Percentiles rank a stretch among this genome's conserved stretches.
These are phyloP conservation scores for Drosophila lacertosa DNA, from an alignment of 1,140 invertebrate species.

Conservation along the genomic window DNA sequence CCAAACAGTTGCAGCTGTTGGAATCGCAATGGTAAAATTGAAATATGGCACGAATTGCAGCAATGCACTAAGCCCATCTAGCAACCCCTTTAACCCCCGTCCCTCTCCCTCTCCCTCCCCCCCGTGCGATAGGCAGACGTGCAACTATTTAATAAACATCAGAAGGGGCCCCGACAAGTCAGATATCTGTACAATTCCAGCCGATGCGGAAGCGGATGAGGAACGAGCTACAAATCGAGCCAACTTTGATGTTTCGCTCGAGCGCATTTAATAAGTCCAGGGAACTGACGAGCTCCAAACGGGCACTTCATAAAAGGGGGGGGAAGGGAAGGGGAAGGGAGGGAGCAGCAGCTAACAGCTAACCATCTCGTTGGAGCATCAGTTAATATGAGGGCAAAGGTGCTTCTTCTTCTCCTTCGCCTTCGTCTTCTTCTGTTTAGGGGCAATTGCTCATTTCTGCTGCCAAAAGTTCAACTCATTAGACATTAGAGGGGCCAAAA, in stretches of 20 bases:
- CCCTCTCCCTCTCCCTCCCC: neutral
- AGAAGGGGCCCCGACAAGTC: slow-evolving; percentile 1
- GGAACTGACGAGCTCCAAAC: neutral
- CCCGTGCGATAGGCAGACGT: slow-evolving; percentile 44
- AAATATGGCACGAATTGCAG: slow-evolving; percentile 77
- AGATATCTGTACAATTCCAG: neutral
- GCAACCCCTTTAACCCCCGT: neutral
- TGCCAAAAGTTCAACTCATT: slow-evolving; percentile 13
- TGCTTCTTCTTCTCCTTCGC: no score
- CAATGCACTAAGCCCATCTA: slow-evolving; percentile 51
- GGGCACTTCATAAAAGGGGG: neutral
- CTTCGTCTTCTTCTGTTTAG: no score
- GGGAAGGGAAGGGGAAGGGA: no score
- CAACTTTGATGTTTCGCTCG: slow-evolving; percentile 70
- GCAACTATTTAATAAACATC: slow-evolving; percentile 78
- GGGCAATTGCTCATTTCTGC: neutral
- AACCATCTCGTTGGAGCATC: slow-evolving; percentile 9
- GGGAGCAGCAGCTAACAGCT: neutral
- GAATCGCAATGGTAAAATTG: slow-evolving; percentile 55
- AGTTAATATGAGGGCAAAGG: slow-evolving; percentile 5
- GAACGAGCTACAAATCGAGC: slow-evolving; percentile 33
- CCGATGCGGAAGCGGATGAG: slow-evolving; percentile 6
- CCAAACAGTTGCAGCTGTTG: slow-evolving; percentile 47
- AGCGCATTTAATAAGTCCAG: slow-evolving; percentile 72
- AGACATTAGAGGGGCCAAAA: slow-evolving; percentile 2